These are phyloP conservation scores for Vidua chalybeata DNA, from an alignment of 2,113 vertebrate genomes.

Conservation along the genomic window DNA sequence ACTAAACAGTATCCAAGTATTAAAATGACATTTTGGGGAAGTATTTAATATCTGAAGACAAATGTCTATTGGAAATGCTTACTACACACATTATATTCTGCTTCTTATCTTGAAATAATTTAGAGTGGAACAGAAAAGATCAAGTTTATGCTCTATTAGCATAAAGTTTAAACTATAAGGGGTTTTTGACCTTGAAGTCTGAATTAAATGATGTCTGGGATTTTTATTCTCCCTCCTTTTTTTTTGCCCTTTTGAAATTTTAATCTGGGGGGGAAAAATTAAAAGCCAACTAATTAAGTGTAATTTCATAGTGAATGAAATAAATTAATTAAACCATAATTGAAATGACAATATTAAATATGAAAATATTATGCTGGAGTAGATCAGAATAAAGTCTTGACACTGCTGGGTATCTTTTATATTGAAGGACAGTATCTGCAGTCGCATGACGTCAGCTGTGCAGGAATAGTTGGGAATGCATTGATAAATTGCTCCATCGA, in stretches of 20 bases:
- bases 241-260: constrained; percentile 48
- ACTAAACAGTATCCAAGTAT: constrained; percentile 60
- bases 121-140: constrained; percentile 58
- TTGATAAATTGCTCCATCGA: constrained; percentile 97
- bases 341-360: constrained; percentile 74
- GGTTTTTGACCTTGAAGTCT: constrained; percentile 64
- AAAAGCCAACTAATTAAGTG: constrained; percentile 67
- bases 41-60: constrained; percentile 63
- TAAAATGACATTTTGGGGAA: constrained; percentile 66
- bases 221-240: constrained; percentile 54
- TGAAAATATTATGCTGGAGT: constrained; percentile 77
- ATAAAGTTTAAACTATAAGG: constrained; percentile 66
- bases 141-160: constrained; percentile 68
- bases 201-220: constrained; percentile 57
- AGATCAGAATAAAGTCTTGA: constrained; percentile 75
- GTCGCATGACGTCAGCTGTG: constrained; percentile 77
- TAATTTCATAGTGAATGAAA: constrained; percentile 71
- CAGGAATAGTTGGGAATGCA: constrained; percentile 82
- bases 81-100: constrained; percentile 56
- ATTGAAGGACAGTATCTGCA: constrained; percentile 83
- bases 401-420: constrained; percentile 70
- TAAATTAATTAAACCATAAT: constrained; percentile 80
- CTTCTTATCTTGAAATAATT: constrained; percentile 68
- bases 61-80: constrained; percentile 64
- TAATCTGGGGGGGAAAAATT: constrained; percentile 37